A percentile compares a stretch with the other conserved stretches of the same genome.
Evolutionary conservation across 1,140 invertebrate species (phyloP).

Genomic region (Gonatopus flavifemur): DNA sequence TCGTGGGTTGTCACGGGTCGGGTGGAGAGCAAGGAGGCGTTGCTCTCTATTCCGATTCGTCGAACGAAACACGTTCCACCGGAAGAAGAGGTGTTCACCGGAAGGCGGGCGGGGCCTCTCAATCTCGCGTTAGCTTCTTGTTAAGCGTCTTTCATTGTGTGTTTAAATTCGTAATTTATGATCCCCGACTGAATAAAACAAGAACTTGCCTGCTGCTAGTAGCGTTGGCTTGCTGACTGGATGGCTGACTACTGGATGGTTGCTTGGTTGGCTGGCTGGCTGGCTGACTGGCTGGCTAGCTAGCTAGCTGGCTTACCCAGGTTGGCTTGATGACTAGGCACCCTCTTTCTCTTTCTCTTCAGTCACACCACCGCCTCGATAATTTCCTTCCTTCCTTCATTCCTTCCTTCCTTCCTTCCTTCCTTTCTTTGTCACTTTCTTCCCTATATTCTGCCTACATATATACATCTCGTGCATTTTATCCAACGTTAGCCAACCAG

Average conservation of each 20-base stretch:
- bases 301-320: constrained; percentile 20
- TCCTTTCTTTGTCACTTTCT: neutral
- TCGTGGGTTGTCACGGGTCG: constrained; percentile 28
- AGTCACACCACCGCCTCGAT: constrained; percentile 36
- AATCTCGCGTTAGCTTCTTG: constrained; percentile 62
- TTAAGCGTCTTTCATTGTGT: constrained; percentile 62
- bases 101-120: constrained; percentile 56
- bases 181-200: constrained; percentile 61
- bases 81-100: constrained; percentile 36
- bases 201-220: constrained; percentile 46
- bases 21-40: constrained; percentile 16
- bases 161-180: constrained; percentile 61
- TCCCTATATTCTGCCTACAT: constrained; percentile 1
- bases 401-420: constrained; percentile 16
- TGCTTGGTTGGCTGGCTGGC: constrained; percentile 22
- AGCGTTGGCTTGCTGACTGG: constrained; percentile 25
- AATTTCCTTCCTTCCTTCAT: constrained; percentile 31
- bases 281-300: constrained; percentile 16
- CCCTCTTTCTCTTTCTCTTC: constrained; percentile 24
- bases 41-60: constrained; percentile 39
- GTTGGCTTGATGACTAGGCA: constrained; percentile 33
- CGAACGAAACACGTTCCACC: constrained; percentile 26
- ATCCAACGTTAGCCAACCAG: constrained; percentile 14
- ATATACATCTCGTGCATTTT: too few species aligned
- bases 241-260: constrained; percentile 21